These are phyloP conservation scores for Scomber japonicus DNA, from an alignment of 2,113 vertebrate species.

Conservation along the genomic window DNA sequence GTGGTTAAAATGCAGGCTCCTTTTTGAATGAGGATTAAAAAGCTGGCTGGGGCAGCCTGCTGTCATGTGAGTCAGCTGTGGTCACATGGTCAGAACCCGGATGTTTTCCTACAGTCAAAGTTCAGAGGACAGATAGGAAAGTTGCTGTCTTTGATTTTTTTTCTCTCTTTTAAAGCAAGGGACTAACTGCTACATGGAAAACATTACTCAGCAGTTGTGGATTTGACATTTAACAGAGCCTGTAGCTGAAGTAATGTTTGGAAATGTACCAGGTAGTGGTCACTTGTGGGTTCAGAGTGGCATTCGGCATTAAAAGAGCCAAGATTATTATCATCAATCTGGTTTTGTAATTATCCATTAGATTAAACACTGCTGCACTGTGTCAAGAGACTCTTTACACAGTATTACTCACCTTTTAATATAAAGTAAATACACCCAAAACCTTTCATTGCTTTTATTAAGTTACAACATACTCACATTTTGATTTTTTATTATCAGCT, in stretches of 20 bases:
- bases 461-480: no score
- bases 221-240: slow-evolving; percentile 23
- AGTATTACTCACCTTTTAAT: not conserved
- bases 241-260: slow-evolving; percentile 25
- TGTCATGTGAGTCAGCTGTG: slow-evolving; percentile 79
- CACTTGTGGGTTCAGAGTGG: not conserved
- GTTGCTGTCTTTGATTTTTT: slow-evolving; percentile 67
- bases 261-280: not conserved
- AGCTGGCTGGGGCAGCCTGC: slow-evolving; percentile 31
- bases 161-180: not conserved
- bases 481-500: no score
- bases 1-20: not conserved
- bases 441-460: no score
- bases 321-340: not conserved
- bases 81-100: slow-evolving; percentile 79
- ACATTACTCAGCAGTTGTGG: slow-evolving; percentile 63
- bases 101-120: slow-evolving; percentile 77
- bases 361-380: not conserved
- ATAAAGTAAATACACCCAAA: not conserved
- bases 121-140: slow-evolving; percentile 71
- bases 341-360: not conserved
- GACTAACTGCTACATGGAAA: slow-evolving; percentile 41
- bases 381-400: not conserved
- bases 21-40: slow-evolving; percentile 29
- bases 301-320: not conserved